Conservation (phyloP, 2,797 vertebrate species). For the Anguilla anguilla region DNA sequence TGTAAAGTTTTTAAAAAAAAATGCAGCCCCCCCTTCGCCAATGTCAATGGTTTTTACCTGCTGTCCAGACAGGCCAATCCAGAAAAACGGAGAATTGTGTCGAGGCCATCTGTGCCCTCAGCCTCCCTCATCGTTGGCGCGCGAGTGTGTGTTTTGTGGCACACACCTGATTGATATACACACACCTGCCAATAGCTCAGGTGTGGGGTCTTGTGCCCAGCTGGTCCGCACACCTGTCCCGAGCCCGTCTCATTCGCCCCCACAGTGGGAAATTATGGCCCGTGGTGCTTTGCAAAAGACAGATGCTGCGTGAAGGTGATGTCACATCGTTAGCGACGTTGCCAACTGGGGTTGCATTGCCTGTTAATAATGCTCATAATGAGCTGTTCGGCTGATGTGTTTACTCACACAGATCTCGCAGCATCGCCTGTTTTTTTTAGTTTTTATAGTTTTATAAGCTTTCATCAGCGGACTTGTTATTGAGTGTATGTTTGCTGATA, state of each 20-base stretch:
- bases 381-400: not conserved
- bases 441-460: not conserved
- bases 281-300: not conserved
- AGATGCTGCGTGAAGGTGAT: not conserved
- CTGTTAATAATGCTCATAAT: not conserved
- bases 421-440: not conserved
- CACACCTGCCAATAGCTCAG: not conserved
- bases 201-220: not conserved
- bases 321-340: not conserved
- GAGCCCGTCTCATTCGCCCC: not conserved
- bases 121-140: not conserved
- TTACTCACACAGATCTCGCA: not conserved
- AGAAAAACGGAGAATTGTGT: not conserved
- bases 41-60: constrained; percentile 24
- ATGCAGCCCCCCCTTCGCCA: not conserved
- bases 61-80: constrained; percentile 19
- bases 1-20: not conserved
- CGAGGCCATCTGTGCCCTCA: constrained; percentile 5
- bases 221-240: not conserved
- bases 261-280: not conserved
- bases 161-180: not conserved
- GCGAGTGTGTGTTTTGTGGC: not conserved
- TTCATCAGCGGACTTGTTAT: not conserved
- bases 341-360: not conserved
- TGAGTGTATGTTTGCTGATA: not conserved